These are phyloP conservation scores for Augochlora pura DNA, from an alignment of 1,140 invertebrate genomes.

Conservation along the genomic window DNA sequence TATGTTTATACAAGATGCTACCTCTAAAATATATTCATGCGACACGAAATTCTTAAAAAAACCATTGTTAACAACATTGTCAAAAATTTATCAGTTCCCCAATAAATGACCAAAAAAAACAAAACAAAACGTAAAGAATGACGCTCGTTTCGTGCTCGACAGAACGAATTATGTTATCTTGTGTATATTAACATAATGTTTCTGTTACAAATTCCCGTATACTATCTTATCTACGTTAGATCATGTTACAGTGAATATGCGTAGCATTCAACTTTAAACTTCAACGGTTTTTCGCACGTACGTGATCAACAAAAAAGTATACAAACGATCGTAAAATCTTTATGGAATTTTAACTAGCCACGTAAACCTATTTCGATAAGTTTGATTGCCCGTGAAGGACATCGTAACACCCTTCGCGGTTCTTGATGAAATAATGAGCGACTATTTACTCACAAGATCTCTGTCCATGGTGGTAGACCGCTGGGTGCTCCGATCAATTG, in stretches of 20 bases:
- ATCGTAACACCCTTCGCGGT: background rate
- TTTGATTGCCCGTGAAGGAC: background rate
- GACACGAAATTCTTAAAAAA: background rate
- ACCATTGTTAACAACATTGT: background rate
- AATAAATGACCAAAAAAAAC: background rate
- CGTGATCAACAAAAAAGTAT: background rate
- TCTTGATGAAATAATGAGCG: conserved; percentile 26
- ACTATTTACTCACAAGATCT: conserved; percentile 71
- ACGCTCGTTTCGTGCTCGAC: background rate
- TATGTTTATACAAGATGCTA: too few species aligned
- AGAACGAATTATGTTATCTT: background rate
- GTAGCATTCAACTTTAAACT: conserved; percentile 6
- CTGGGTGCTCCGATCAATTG: conserved; percentile 74
- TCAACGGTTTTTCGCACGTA: background rate
- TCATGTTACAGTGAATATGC: conserved; percentile 42
- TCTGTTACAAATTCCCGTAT: conserved; percentile 33
- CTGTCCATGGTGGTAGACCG: conserved; percentile 76
- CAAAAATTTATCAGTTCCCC: background rate
- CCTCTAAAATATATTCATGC: too few species aligned
- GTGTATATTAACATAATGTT: conserved; percentile 10
- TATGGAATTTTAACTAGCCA: background rate
- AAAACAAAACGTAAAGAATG: background rate
- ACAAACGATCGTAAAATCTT: background rate
- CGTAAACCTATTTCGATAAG: background rate
- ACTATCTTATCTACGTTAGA: conserved; percentile 52